phyloP scores from a whole-genome alignment of 2,888 invertebrate species.

The Mimachlamys varia region DNA sequence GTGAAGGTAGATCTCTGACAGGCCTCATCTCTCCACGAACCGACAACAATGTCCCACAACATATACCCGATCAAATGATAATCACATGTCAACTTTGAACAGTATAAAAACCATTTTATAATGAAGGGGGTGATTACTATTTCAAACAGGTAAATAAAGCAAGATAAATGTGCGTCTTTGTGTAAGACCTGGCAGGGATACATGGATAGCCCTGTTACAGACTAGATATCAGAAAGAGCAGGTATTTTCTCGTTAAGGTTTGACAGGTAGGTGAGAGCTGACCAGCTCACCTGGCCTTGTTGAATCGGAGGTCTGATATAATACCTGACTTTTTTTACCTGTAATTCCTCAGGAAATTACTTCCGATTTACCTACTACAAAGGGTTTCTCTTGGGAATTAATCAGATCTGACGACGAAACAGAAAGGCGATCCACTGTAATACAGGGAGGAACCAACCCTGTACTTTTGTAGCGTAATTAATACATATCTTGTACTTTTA shows the following conservation, averaged over 20 bases:
- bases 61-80: not conserved
- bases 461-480: conserved; percentile 4
- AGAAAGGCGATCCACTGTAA: not conserved
- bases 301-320: not conserved
- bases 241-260: conserved; percentile 31
- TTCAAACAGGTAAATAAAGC: conserved; percentile 20
- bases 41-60: not conserved
- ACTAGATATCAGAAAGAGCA: not conserved
- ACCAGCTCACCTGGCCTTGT: conserved; percentile 27
- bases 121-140: conserved; percentile 36
- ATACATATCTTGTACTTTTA: conserved; percentile 25
- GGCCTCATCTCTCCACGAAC: not conserved
- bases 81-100: conserved; percentile 15
- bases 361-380: not conserved
- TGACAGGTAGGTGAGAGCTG: conserved; percentile 16
- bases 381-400: not conserved
- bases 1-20: not conserved
- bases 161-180: conserved; percentile 26
- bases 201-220: not conserved
- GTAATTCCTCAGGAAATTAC: not conserved
- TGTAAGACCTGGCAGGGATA: not conserved
- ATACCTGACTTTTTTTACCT: not conserved
- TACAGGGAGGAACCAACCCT: not conserved
- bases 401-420: not conserved
- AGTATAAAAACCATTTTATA: conserved; percentile 26